phyloP scores from a whole-genome alignment of 1,140 invertebrate species.

The Mactra quadrangularis region DNA sequence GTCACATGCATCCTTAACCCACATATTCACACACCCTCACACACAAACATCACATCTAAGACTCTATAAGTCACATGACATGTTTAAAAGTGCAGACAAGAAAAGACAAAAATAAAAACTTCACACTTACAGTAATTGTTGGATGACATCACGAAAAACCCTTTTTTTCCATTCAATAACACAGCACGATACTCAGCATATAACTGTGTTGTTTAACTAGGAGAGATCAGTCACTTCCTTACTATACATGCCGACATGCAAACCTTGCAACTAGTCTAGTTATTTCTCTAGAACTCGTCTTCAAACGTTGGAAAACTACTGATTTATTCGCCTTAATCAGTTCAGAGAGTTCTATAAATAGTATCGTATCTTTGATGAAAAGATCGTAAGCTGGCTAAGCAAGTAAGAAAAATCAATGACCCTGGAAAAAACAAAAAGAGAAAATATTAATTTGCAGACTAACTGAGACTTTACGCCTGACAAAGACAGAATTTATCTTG shows the following conservation, averaged over 20 bases:
- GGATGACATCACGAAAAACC: conserved; percentile 19
- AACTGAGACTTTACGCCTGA: too few species aligned
- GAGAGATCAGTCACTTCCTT: not conserved
- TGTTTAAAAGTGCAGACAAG: too few species aligned
- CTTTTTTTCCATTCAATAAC: not conserved
- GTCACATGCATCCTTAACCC: too few species aligned
- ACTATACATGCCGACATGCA: too few species aligned
- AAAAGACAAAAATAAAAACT: too few species aligned
- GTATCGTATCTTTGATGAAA: conserved; percentile 11
- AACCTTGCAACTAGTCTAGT: not conserved
- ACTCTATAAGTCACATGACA: too few species aligned
- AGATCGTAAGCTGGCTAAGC: too few species aligned
- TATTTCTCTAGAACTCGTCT: not conserved
- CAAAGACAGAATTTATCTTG: too few species aligned
- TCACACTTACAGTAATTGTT: conserved; percentile 51
- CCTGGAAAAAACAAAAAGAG: conserved; percentile 25
- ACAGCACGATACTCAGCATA: not conserved
- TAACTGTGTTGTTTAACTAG: not conserved
- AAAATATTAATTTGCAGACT: conserved; percentile 34
- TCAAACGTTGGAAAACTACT: conserved; percentile 19
- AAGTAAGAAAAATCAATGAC: conserved; percentile 26
- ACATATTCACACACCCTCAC: too few species aligned
- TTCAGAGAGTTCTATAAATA: conserved; percentile 19
- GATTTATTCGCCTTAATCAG: conserved; percentile 36
- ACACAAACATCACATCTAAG: too few species aligned